Evolutionary conservation across 2,888 invertebrate genomes (phyloP), one percentile per base, ranked within the genome.

Genomic region (Charanyca ferruginea): DNA sequence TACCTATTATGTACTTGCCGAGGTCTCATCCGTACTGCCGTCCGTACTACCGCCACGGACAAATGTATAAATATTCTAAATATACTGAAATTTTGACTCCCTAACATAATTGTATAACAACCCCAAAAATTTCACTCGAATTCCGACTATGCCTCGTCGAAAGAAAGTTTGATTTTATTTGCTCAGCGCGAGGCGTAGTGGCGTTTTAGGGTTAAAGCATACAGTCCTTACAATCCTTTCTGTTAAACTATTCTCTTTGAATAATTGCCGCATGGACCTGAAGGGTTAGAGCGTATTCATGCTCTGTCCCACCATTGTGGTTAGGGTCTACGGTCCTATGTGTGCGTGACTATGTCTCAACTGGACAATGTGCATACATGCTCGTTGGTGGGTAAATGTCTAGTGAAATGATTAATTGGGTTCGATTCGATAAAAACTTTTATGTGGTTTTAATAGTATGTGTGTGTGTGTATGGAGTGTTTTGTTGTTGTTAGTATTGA

Each of bases 231-330:
- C 93, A 95, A 94, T 95, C 95, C 95, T 95, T 95, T 95, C 95
- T 94, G 94, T 93, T 95, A 94, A 95, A 95, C 95, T 95, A 95
- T 95, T 95, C 95, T 95, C 92, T 95, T 95, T 96, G 95, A 96
- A 95, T 96, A 96, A 96, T 96, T 95, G 95, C 94, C 93, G 95
- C 92, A 87, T 94, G 95, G 95, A 94, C 94, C 90, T 93, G 95
- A 95, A 95, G 95, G 95, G 95, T 95, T 91, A 91, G 91, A 92
- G 87, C 91, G 92, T 94, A 93, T 94, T 94, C 94, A 93, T 92
- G 93, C 90, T 89, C 88, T 91, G 91, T 91, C 91, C 92, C 90
- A 86, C 86, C 88, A 91, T 91, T 93, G 94, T 91, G 94, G 93
- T 93, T 89, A 87, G 89, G 88, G 88, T 83, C 84, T 85, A 85